Base-by-base conservation (phyloP, 37 sponge, comb jelly and placozoan species). In the Halichondria panicea region DNA sequence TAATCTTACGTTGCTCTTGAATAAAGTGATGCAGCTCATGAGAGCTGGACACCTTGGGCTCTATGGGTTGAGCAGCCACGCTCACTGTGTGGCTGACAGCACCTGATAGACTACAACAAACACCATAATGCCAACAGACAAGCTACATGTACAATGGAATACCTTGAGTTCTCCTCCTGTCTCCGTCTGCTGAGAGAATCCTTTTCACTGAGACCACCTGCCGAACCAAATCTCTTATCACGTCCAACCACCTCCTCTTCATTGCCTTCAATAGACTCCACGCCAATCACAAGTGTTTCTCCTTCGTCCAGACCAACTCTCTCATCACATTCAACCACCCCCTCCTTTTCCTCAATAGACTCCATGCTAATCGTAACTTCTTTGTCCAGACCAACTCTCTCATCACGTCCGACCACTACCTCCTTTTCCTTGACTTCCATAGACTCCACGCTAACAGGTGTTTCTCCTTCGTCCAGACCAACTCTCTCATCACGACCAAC, bases 1-100 rank as follows among this genome's bases (percentile, higher is more conserved):
- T 52, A 33, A 92, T 81, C 62, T 92, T 84, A 24, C 84, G 53
- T 71, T 92, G 93, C 74, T 92, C 78, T 45, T 84, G 57, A n/a
- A 92, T 69, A 43, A 81, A 88, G 19, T 63, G 31, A 48, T 72
- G 72, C 2, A 87, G 61, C 30, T 72, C 66, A 8, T 30, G 34
- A 39, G 72, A 77, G 72, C 71, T 84, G 63, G 50, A 53, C 6
- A 45, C 55, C 4, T 48, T 6, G 8, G 73, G 79, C 41, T 3
- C 22, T 4, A 63, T 21, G 36, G 50, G 27, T 9, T 71, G 63
- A 0, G 79, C 53, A 15, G 74, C 80, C 18, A 78, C 4, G 27
- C 74, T 64, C 2, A 70, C 43, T 1, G 72, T 62, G 7, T 63
- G 65, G 35, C 57, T 55, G 22, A 43, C 9, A 8, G 8, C 45